Evolutionary conservation across 1,140 invertebrate genomes (phyloP).

Genomic region (Diplogasteroides magnus): DNA sequence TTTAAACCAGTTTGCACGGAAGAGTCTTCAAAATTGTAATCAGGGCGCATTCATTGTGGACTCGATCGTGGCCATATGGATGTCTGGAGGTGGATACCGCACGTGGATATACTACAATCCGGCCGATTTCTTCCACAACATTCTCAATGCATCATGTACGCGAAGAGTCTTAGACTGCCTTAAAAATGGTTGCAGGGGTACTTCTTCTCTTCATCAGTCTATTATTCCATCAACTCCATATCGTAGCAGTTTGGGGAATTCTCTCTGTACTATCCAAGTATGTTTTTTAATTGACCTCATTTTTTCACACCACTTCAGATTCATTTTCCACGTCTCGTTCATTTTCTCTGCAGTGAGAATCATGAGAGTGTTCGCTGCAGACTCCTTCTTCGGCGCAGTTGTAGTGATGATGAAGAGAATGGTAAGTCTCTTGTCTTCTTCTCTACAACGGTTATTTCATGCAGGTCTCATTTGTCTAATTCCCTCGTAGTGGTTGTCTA

Average conservation of each 20-base stretch:
- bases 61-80: too few relatives aligned
- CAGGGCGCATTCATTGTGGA: too few relatives aligned
- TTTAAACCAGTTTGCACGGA: background rate
- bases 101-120: background rate
- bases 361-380: background rate
- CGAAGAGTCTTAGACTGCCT: background rate
- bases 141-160: background rate
- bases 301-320: background rate
- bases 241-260: background rate
- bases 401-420: background rate
- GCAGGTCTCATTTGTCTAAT: too few relatives aligned
- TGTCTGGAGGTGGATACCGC: background rate
- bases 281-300: background rate
- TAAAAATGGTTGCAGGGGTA: background rate
- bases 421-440: too few relatives aligned
- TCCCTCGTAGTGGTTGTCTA: too few relatives aligned
- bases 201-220: background rate
- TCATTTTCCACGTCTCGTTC: background rate
- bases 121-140: background rate
- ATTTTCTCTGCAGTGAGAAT: background rate
- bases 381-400: background rate
- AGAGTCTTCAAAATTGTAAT: background rate
- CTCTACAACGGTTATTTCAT: too few relatives aligned
- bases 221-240: background rate
- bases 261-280: background rate